These are phyloP conservation scores for Istiophorus platypterus DNA, from an alignment of 2,113 vertebrate genomes.

Conservation along the genomic window DNA sequence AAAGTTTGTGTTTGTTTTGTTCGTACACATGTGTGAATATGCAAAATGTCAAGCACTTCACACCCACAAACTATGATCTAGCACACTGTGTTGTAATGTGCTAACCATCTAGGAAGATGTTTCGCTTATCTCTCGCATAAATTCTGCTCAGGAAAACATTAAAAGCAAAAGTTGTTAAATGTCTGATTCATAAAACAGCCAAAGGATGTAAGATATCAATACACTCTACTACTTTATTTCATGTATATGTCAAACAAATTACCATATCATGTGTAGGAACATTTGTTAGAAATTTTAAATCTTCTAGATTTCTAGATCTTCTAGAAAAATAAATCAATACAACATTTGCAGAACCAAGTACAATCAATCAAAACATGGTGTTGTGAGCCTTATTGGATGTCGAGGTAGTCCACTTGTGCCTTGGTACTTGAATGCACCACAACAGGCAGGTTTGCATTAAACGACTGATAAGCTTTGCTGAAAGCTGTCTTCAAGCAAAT, in stretches of 20 bases:
- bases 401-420: too few relatives aligned
- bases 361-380: too few relatives aligned
- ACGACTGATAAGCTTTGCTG: background rate
- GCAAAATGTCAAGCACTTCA: background rate
- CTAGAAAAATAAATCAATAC: too few relatives aligned
- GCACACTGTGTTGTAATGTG: background rate
- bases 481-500: background rate
- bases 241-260: background rate
- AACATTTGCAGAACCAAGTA: too few relatives aligned
- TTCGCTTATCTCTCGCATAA: background rate
- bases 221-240: background rate
- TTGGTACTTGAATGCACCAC: slow-evolving; percentile 11
- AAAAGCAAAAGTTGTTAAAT: background rate
- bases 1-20: slow-evolving; percentile 1
- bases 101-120: background rate
- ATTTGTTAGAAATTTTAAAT: background rate
- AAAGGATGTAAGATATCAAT: background rate
- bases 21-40: background rate
- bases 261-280: background rate
- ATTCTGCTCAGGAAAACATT: background rate
- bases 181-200: background rate
- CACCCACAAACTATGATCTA: background rate
- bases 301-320: too few relatives aligned
- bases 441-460: background rate
- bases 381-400: background rate